phyloP scores from a whole-genome alignment of 2,113 vertebrate genomes.

The Festucalex cinctus region DNA sequence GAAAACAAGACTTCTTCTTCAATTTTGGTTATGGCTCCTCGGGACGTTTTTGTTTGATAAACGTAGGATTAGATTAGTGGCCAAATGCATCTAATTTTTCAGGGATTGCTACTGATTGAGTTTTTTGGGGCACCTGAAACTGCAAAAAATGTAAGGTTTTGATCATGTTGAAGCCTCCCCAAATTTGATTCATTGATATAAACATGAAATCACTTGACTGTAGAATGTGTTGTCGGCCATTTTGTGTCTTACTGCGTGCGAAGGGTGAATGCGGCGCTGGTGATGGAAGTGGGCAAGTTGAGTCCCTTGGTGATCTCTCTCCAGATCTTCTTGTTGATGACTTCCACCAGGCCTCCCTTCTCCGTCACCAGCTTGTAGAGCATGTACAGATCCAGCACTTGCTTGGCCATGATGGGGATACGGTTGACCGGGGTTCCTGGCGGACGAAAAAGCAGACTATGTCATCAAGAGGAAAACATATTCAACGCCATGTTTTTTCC shows the following conservation, averaged over 20 bases:
- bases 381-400: slow-evolving; percentile 94
- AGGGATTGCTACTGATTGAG: too few relatives aligned
- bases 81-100: too few relatives aligned
- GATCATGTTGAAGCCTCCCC: too few relatives aligned
- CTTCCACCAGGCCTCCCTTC: slow-evolving; percentile 94
- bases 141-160: too few relatives aligned
- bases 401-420: slow-evolving; percentile 99
- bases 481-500: too few relatives aligned
- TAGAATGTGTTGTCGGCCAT: background rate
- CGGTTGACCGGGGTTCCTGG: slow-evolving; percentile 94
- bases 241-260: slow-evolving; percentile 83
- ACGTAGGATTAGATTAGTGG: too few relatives aligned
- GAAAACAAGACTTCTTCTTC: too few relatives aligned
- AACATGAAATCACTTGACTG: background rate
- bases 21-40: too few relatives aligned
- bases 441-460: background rate
- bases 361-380: slow-evolving; percentile 96
- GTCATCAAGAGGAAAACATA: background rate
- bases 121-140: too few relatives aligned
- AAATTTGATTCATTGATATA: too few relatives aligned
- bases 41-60: too few relatives aligned
- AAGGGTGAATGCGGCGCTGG: slow-evolving; percentile 94
- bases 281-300: slow-evolving; percentile 95
- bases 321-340: slow-evolving; percentile 99
- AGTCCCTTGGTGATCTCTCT: slow-evolving; percentile 97